phyloP scores from a whole-genome alignment of 2,113 vertebrate species.

The Cromileptes altivelis region DNA sequence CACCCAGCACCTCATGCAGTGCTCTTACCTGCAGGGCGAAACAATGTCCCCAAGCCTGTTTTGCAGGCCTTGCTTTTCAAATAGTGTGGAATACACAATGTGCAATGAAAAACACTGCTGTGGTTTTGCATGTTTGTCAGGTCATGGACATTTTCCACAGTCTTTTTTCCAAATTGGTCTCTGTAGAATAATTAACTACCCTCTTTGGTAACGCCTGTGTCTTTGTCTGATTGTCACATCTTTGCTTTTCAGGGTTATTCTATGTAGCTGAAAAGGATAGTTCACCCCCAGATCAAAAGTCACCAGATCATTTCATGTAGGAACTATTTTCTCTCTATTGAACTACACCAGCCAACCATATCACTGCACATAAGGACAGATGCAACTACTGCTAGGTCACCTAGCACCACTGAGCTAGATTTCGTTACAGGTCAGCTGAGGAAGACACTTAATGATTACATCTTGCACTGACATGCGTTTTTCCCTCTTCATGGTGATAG shows the following conservation, averaged over 20 bases:
- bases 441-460: too few relatives aligned
- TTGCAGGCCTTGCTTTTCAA: conserved; percentile 27
- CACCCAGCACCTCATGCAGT: conserved; percentile 3
- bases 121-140: background rate
- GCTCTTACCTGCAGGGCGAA: conserved; percentile 10
- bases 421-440: too few relatives aligned
- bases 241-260: background rate
- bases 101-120: background rate
- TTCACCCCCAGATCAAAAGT: too few relatives aligned
- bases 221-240: background rate
- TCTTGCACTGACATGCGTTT: too few relatives aligned
- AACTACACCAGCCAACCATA: too few relatives aligned
- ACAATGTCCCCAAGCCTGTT: conserved; percentile 53
- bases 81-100: background rate
- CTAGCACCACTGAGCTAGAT: too few relatives aligned
- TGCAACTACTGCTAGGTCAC: too few relatives aligned
- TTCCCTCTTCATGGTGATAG: too few relatives aligned
- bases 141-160: background rate
- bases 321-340: too few relatives aligned
- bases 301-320: too few relatives aligned
- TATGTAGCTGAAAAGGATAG: too few relatives aligned
- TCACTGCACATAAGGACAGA: too few relatives aligned
- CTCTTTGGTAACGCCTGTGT: background rate
- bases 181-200: background rate
- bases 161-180: background rate